phyloP scores from a whole-genome alignment of 2,113 vertebrate genomes.

The Strigops habroptila region DNA sequence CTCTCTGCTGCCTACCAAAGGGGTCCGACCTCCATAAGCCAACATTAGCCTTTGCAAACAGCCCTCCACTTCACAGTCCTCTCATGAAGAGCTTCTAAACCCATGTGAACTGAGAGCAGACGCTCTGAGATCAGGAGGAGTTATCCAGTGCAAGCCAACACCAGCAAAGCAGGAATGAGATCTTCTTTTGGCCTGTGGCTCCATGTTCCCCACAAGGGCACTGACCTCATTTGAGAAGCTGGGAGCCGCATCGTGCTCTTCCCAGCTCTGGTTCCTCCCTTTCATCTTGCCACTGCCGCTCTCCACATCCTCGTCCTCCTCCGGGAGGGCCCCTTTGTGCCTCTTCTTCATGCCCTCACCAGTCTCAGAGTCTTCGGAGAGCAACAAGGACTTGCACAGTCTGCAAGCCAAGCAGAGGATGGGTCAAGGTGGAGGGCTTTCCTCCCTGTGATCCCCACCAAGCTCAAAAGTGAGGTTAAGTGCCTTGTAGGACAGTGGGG shows the following conservation, averaged over 20 bases:
- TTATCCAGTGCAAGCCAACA: not conserved
- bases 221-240: conserved; percentile 87
- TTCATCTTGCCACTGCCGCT: conserved; percentile 73
- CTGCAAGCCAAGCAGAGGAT: conserved; percentile 76
- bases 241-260: conserved; percentile 77
- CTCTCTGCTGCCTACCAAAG: not conserved
- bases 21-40: not conserved
- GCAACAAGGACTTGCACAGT: conserved; percentile 82
- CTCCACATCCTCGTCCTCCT: conserved; percentile 83
- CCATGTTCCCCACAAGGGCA: not conserved
- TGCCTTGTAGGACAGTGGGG: not conserved
- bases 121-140: not conserved
- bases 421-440: conserved; percentile 6
- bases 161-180: not conserved
- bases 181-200: not conserved
- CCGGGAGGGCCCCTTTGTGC: conserved; percentile 78
- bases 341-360: conserved; percentile 85
- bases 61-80: not conserved
- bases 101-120: not conserved
- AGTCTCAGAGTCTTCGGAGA: conserved; percentile 89
- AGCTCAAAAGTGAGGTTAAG: conserved; percentile 17
- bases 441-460: not conserved
- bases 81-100: not conserved
- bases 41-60: not conserved
- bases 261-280: conserved; percentile 85